Conservation (phyloP, 2,113 vertebrate genomes). For the Mugil cephalus region DNA sequence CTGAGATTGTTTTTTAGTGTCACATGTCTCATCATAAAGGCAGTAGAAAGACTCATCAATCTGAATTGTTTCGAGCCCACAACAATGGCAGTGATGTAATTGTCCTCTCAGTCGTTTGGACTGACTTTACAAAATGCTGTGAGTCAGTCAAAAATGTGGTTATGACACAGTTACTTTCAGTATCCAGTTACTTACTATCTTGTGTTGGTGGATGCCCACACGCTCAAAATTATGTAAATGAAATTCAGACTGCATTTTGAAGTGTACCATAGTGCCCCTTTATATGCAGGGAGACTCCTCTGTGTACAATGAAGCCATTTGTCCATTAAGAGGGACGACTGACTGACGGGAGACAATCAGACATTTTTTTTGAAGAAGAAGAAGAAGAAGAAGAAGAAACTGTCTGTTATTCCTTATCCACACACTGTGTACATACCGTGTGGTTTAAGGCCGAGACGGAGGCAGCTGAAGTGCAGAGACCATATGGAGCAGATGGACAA, state of each 20-base stretch:
- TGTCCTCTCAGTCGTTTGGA: not conserved
- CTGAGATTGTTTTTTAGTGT: not conserved
- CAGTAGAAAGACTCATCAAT: conserved; percentile 14
- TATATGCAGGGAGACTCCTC: conserved; percentile 27
- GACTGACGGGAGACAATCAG: too few species aligned
- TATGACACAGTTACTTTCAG: conserved; percentile 37
- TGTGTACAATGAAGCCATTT: conserved; percentile 56
- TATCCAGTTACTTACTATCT: conserved; percentile 31
- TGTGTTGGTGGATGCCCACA: conserved; percentile 46
- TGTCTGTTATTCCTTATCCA: conserved; percentile 51
- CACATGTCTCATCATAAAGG: not conserved
- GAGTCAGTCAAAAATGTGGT: conserved; percentile 35
- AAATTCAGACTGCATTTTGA: conserved; percentile 40
- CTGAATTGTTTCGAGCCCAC: not conserved
- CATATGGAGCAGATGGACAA: conserved; percentile 71
- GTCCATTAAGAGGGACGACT: conserved; percentile 48
- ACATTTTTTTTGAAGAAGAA: too few species aligned
- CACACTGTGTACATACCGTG: conserved; percentile 37
- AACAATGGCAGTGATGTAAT: conserved; percentile 25
- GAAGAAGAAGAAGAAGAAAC: too few species aligned
- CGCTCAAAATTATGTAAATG: conserved; percentile 57
- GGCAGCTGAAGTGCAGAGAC: conserved; percentile 41
- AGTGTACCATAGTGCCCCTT: conserved; percentile 18
- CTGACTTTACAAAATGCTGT: conserved; percentile 14
- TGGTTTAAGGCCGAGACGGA: conserved; percentile 27